Percentiles rank a stretch among this genome's conserved stretches.
Conservation (phyloP, 2,797 vertebrate species). For the Brachyrhaphis roseni region DNA sequence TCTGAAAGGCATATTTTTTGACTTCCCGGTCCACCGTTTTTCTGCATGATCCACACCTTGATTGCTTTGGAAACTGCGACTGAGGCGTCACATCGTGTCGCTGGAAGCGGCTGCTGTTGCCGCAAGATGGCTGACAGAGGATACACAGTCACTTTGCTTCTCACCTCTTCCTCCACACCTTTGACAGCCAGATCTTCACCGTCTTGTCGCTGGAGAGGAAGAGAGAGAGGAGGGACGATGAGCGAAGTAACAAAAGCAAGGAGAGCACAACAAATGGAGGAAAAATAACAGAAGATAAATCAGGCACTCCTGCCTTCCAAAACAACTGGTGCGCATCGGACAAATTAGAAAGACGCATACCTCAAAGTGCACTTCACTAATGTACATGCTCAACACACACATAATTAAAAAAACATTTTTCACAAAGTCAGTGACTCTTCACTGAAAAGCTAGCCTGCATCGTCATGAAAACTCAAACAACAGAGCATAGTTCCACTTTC, state of each 20-base stretch:
- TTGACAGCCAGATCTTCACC: constrained; percentile 92
- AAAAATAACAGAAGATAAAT: constrained; percentile 57
- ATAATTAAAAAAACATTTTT: constrained; percentile 44
- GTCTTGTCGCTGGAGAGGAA: constrained; percentile 87
- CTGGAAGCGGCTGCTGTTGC: constrained; percentile 28
- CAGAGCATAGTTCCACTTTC: background rate
- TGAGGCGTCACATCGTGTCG: constrained; percentile 26
- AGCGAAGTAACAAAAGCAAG: constrained; percentile 19
- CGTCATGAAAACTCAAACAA: background rate
- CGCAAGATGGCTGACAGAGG: constrained; percentile 38
- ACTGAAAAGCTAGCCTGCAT: constrained; percentile 16
- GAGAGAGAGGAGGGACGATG: constrained; percentile 20
- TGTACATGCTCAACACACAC: constrained; percentile 20
- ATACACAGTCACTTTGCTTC: constrained; percentile 21
- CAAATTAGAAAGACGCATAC: constrained; percentile 32
- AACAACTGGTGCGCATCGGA: constrained; percentile 50
- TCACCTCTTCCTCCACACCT: constrained; percentile 84
- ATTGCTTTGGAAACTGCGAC: constrained; percentile 49
- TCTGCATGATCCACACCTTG: constrained; percentile 12
- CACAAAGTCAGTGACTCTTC: constrained; percentile 13
- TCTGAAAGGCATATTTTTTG: constrained; percentile 27
- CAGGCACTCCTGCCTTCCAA: constrained; percentile 49
- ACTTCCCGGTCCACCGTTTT: constrained; percentile 23
- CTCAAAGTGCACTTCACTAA: constrained; percentile 51
- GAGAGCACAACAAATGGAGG: constrained; percentile 29